Evolutionary conservation across 1,140 invertebrate genomes (phyloP).

Genomic region (Trialeurodes vaporariorum): DNA sequence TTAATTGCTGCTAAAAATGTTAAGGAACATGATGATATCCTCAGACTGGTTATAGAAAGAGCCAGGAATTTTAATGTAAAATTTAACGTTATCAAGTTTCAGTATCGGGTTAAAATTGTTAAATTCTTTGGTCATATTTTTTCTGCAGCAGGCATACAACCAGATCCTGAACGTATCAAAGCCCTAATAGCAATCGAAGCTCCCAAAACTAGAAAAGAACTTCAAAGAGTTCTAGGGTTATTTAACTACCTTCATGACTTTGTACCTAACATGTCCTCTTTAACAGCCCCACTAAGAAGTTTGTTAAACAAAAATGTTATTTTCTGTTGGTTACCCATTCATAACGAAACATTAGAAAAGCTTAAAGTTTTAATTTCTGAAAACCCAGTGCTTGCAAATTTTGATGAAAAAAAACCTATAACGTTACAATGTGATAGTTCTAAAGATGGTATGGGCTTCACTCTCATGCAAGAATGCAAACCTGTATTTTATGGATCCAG

Average conservation of each 20-base stretch:
- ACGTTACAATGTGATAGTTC: constrained; percentile 20
- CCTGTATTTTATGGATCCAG: constrained; percentile 29
- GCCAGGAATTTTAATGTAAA: constrained; percentile 20
- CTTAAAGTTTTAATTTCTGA: constrained; percentile 25
- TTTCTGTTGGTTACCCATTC: constrained; percentile 25
- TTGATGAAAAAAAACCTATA: constrained; percentile 23
- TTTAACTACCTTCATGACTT: constrained; percentile 16
- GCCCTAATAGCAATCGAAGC: constrained; percentile 14
- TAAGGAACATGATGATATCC: constrained; percentile 14
- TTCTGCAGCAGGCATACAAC: constrained; percentile 12
- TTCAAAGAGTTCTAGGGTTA: constrained; percentile 17
- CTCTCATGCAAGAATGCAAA: background rate
- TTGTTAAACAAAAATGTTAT: constrained; percentile 12
- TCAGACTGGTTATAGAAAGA: constrained; percentile 14
- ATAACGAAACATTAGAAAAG: constrained; percentile 24
- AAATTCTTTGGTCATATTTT: constrained; percentile 19
- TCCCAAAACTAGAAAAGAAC: constrained; percentile 17
- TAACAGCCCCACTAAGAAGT: constrained; percentile 15
- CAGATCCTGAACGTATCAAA: constrained; percentile 11
- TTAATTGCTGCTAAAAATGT: constrained; percentile 12
- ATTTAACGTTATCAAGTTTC: constrained; percentile 18
- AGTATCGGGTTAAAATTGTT: constrained; percentile 11
- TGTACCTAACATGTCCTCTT: constrained; percentile 13
- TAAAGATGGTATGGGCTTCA: background rate
- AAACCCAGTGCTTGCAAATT: constrained; percentile 13